Evolutionary conservation across 1,140 invertebrate genomes (phyloP).

Genomic region (Hylyphantes graminicola): DNA sequence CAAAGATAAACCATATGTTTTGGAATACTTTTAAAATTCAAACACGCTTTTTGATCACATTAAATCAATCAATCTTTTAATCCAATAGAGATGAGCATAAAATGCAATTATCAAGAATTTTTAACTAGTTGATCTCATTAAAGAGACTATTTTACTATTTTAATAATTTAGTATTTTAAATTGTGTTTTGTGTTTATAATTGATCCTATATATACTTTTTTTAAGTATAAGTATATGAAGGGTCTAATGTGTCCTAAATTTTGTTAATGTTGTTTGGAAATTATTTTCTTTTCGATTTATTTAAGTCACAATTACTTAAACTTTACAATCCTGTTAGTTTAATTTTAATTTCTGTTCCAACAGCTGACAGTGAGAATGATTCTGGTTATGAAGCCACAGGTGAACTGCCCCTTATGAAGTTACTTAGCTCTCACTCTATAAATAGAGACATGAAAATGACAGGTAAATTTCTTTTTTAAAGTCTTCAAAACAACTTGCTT

Average conservation of each 20-base stretch:
- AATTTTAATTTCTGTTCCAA: conserved; percentile 3
- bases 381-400: conserved; percentile 58
- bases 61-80: not conserved
- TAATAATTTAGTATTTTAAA: not conserved
- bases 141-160: not conserved
- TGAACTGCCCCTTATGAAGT: conserved; percentile 45
- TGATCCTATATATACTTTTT: too few relatives aligned
- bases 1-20: not conserved
- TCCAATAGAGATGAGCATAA: not conserved
- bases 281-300: not conserved
- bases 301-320: not conserved
- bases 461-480: conserved; percentile 24
- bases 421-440: conserved; percentile 44
- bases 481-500: not conserved
- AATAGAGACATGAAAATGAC: conserved; percentile 49
- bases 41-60: not conserved
- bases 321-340: not conserved
- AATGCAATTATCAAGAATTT: not conserved
- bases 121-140: not conserved
- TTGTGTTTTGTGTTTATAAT: not conserved
- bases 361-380: conserved; percentile 62
- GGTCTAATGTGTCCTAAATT: too few relatives aligned
- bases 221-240: too few relatives aligned
- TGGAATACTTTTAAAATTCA: not conserved
- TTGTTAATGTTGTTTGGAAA: too few relatives aligned